Evolutionary conservation across 2,888 invertebrate genomes (phyloP), one percentile per base, ranked within the genome.

Genomic region (Agonum fuliginosum): DNA sequence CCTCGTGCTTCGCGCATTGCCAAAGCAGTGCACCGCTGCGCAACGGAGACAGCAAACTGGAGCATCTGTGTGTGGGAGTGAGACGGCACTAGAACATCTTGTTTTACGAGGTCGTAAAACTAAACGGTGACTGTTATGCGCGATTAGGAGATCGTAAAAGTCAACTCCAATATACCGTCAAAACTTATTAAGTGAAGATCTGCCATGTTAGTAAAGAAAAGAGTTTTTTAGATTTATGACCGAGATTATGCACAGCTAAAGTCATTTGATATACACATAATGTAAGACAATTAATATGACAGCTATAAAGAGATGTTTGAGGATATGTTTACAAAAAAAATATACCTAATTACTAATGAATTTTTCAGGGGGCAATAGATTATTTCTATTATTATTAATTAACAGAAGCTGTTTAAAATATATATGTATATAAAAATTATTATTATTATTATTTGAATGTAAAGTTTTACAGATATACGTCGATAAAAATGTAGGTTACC

Each of bases 111-210:
- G 24, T 70, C 70, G 77, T 77, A 77, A 77, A 77, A 77, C 77
- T 58, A 77, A 77, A 77, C 77, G 41, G 69, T 77, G 77, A 77
- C 77, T 77, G 69, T 77, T 77, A 77, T 77, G 77, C 54, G 58
- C 77, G 77, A 77, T 77, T 77, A 77, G 70, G 77, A 70, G 69
- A 70, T 77, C 77, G 70, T 77, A 77, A 77, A 77, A 70, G 77
- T 77, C 77, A 77, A 37, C 37, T 77, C 48, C 77, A 77, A 77
- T 77, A 77, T 67, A 77, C 69, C 58, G 34, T 77, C 77, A 77
- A 54, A 77, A 58, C 41, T 70, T 75, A 75, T 75, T 67, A 67
- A 75, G 67, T 75, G 75, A 67, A 75, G 67, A 34, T 46, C 41
- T 37, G 43, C 37, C 71, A 34, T 34, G 43, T 74, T 48, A 58